Conservation (phyloP, 2,888 invertebrate species). For the Cataglyphis rosenhaueri region DNA sequence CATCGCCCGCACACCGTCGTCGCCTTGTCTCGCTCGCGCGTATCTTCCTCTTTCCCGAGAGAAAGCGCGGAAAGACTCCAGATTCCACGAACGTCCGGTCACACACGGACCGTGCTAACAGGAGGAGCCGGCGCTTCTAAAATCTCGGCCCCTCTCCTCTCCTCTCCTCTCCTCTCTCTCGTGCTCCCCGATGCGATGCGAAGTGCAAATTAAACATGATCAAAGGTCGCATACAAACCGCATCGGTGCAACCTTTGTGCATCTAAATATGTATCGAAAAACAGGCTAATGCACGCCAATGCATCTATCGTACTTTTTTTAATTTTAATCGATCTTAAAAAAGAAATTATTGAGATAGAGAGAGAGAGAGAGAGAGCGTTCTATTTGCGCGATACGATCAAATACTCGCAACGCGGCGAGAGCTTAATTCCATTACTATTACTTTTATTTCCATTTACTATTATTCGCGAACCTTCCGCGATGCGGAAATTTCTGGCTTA, state of each 20-base stretch:
- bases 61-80: neutral
- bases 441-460: constrained; percentile 13
- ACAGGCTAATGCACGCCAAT: neutral
- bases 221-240: neutral
- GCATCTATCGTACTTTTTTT: constrained; percentile 12
- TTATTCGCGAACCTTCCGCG: constrained; percentile 9
- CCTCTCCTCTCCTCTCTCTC: neutral
- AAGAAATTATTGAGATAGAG: neutral
- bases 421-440: constrained; percentile 25
- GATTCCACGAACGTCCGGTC: neutral
- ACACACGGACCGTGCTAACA: neutral
- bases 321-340: constrained; percentile 4
- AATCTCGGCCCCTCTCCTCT: constrained; percentile 12
- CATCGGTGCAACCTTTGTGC: neutral
- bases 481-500: constrained; percentile 30
- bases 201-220: constrained; percentile 31
- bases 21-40: constrained; percentile 2
- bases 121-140: constrained; percentile 13
- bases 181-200: neutral
- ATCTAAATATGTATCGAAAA: neutral
- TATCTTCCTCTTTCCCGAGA: constrained; percentile 36
- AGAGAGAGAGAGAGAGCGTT: neutral
- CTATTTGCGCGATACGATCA: constrained; percentile 43
- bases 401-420: constrained; percentile 5
- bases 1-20: constrained; percentile 16